Percentiles rank a stretch among this genome's conserved stretches.
Conservation (phyloP, 2,113 vertebrate species). For the Ictalurus furcatus region DNA sequence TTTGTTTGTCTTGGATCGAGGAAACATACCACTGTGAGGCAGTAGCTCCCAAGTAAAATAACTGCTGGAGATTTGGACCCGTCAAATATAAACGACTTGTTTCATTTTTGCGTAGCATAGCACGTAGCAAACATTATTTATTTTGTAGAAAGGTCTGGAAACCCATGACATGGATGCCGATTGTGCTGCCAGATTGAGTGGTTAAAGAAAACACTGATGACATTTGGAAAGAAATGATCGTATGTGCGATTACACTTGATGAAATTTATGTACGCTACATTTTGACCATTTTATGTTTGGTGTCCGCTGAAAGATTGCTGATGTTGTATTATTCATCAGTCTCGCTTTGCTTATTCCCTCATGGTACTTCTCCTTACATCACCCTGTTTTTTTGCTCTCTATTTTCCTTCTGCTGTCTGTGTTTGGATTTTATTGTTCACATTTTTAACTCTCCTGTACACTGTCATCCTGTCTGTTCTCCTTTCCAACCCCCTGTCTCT, state of each 20-base stretch:
- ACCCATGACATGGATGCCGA: not conserved
- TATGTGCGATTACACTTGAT: not conserved
- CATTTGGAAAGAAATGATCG: not conserved
- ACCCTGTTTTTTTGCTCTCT: not conserved
- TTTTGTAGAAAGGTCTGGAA: conserved; percentile 32
- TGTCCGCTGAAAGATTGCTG: not conserved
- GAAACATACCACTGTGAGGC: conserved; percentile 6
- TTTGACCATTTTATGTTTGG: not conserved
- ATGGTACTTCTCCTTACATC: not conserved
- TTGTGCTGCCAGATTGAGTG: not conserved
- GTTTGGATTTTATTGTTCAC: not conserved
- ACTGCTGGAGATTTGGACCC: conserved; percentile 55
- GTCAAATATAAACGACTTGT: conserved; percentile 40
- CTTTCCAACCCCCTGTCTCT: too few species aligned
- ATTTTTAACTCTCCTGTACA: not conserved
- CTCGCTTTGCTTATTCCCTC: not conserved
- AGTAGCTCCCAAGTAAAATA: conserved; percentile 59
- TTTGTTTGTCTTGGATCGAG: conserved; percentile 67
- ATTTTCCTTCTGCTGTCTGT: not conserved
- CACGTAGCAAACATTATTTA: not conserved
- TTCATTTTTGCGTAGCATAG: not conserved
- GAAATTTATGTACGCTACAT: not conserved
- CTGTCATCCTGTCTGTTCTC: not conserved
- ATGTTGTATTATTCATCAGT: not conserved
- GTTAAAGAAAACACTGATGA: not conserved